Percentiles rank a stretch among this genome's conserved stretches.
phyloP scores from a whole-genome alignment of 2,797 vertebrate genomes.

The Enteromius unitaeniatus region DNA sequence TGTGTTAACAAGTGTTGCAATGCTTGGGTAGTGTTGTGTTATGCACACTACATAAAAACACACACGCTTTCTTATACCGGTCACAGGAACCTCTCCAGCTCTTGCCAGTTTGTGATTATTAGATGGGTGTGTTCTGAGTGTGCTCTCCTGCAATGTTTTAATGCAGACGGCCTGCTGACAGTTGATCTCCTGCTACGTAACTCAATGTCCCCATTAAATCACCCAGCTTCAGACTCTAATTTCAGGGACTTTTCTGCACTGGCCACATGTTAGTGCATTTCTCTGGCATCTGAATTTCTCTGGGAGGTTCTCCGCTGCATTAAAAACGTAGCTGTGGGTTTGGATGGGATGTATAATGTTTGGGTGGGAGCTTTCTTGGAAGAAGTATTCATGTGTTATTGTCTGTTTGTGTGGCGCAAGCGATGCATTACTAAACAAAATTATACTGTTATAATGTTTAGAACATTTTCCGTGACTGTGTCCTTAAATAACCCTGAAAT shows the following conservation, averaged over 20 bases:
- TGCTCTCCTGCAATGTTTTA: slow-evolving; percentile 31
- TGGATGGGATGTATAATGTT: slow-evolving; percentile 33
- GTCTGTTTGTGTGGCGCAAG: slow-evolving; percentile 21
- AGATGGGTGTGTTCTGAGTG: slow-evolving; percentile 27
- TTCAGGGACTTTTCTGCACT: slow-evolving; percentile 28
- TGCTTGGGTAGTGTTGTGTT: slow-evolving; percentile 23
- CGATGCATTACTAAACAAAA: slow-evolving; percentile 9
- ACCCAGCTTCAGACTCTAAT: slow-evolving; percentile 16
- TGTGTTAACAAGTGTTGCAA: slow-evolving; percentile 41
- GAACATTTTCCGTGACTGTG: not conserved
- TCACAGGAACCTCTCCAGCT: not conserved
- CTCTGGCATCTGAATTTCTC: slow-evolving; percentile 3
- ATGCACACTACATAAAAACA: slow-evolving; percentile 1
- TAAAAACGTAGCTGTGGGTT: slow-evolving; percentile 30
- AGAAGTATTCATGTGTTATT: not conserved
- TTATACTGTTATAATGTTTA: not conserved
- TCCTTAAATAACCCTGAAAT: slow-evolving; percentile 24
- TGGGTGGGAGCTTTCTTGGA: slow-evolving; percentile 14
- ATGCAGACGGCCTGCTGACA: not conserved
- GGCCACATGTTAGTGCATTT: slow-evolving; percentile 32
- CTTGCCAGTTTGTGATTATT: slow-evolving; percentile 27
- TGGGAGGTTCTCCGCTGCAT: slow-evolving; percentile 27
- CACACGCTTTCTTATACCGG: not conserved
- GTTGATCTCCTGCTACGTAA: slow-evolving; percentile 7
- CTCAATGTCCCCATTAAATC: slow-evolving; percentile 21